Evolutionary conservation across 2,797 vertebrate genomes (phyloP), one percentile per base, ranked within the genome.

Genomic region (Gymnopithys bicolor): DNA sequence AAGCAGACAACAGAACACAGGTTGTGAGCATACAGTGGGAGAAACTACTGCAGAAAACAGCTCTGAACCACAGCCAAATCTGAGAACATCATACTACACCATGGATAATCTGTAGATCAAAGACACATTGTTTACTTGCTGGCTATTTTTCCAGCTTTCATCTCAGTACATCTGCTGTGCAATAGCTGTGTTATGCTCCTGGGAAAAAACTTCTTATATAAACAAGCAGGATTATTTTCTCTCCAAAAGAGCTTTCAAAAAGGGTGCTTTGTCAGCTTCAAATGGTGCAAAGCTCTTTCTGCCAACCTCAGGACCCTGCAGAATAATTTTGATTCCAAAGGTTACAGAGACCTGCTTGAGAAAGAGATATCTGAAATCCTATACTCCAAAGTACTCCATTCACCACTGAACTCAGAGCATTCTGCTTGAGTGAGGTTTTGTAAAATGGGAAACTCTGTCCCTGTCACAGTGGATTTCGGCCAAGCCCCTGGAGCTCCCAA

Each of bases 81-180:
- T 43, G 69, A 87, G 79, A 91, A 90, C 73, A 95, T 78, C 94
- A 73, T 56, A 69, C 87, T 92, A 89, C 43, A 83, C 87, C 87
- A 93, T 6, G 8, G 89, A 89, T 89, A 93, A 91, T 93, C 93
- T 92, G 94, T 69, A 95, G 94, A 95, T 96, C 94, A 97, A 96
- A 97, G 95, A 91, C 55, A 81, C 66, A 87, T 96, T 95, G 93
- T 96, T 96, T 95, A 91, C 95, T 95, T 84, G 70, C 93, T 92
- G 93, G 93, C 89, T 95, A 79, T 93, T 97, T 95, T 96, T 95
- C 91, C 87, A 94, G 92, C 89, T 94, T 96, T 96, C 91, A 96
- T 95, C 91, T 95, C 85, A 94, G 89, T 90, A 94, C 91, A 94
- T 97, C 91, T 97, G 95, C 95, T 94, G 81, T 89, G 92, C 89